Percentiles rank a stretch among this genome's conserved stretches.
phyloP scores from a whole-genome alignment of 2,888 invertebrate species.

The Aphelenchoides bicaudatus region DNA sequence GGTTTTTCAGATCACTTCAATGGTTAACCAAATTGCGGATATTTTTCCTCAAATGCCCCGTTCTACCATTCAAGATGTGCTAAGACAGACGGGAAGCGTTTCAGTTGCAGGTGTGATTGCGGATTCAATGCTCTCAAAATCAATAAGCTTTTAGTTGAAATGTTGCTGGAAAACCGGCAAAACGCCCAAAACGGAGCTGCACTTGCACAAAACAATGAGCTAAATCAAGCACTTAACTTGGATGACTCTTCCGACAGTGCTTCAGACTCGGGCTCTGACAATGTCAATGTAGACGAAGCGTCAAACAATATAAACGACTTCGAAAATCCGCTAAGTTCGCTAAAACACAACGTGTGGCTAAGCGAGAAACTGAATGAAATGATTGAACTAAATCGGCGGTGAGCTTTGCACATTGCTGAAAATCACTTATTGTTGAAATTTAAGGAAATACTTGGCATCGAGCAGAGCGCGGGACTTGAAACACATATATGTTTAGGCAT shows the following conservation, averaged over 20 bases:
- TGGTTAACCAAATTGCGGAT: constrained; percentile 32
- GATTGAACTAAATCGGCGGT: constrained; percentile 30
- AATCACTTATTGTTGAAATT: constrained; percentile 6
- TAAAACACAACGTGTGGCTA: constrained; percentile 22
- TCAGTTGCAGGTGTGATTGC: too few species aligned
- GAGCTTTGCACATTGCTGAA: neutral
- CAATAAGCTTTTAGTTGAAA: too few species aligned
- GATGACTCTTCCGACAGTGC: neutral
- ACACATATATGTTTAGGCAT: too few species aligned
- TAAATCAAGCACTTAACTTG: neutral
- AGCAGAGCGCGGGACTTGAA: constrained; percentile 27
- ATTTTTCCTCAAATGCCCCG: constrained; percentile 32
- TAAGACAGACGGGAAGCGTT: constrained; percentile 22
- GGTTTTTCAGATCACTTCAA: constrained; percentile 9
- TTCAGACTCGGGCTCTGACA: constrained; percentile 7
- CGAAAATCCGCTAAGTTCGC: neutral
- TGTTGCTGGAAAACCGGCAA: constrained; percentile 17
- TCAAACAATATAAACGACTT: constrained; percentile 2
- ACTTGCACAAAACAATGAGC: too few species aligned
- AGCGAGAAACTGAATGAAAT: constrained; percentile 23
- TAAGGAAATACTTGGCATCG: constrained; percentile 34
- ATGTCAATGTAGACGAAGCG: constrained; percentile 10
- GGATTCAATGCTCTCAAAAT: too few species aligned
- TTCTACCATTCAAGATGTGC: constrained; percentile 23
- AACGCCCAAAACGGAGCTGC: neutral